These are phyloP conservation scores for Cantharis rufa DNA, from an alignment of 2,888 invertebrate genomes.

Conservation along the genomic window DNA sequence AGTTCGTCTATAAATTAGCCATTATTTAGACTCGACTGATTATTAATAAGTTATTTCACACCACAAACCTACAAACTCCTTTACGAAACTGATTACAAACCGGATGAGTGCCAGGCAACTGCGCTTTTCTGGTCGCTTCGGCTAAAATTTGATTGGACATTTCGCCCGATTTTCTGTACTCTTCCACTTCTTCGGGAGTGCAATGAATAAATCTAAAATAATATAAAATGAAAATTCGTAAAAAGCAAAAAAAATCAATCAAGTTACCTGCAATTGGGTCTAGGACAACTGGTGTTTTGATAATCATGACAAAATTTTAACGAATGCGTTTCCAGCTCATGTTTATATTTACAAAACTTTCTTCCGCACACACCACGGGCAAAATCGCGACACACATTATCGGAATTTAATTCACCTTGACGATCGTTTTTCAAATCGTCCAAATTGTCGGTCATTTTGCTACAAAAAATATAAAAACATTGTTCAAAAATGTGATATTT, in stretches of 20 bases:
- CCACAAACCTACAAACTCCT: constrained; percentile 54
- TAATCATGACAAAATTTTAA: constrained; percentile 67
- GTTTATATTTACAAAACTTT: constrained; percentile 60
- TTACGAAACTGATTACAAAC: constrained; percentile 60
- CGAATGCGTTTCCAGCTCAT: constrained; percentile 54
- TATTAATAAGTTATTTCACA: not conserved
- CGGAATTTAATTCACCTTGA: constrained; percentile 43
- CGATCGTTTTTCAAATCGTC: constrained; percentile 47
- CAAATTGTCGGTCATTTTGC: constrained; percentile 49
- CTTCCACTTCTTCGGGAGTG: constrained; percentile 74
- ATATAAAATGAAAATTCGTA: not conserved
- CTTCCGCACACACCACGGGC: constrained; percentile 63
- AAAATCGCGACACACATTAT: constrained; percentile 62
- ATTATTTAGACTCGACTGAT: not conserved
- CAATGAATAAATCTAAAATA: constrained; percentile 72
- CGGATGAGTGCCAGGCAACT: constrained; percentile 53
- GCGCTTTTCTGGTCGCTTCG: constrained; percentile 54
- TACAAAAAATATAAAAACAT: not conserved
- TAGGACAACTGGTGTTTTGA: constrained; percentile 76
- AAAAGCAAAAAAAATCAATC: not conserved
- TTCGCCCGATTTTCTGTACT: constrained; percentile 72
- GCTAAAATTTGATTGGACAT: constrained; percentile 64
- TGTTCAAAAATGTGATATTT: not conserved
- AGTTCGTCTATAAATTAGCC: constrained; percentile 34
- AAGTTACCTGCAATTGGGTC: constrained; percentile 66